Evolutionary conservation across 2,888 invertebrate genomes (phyloP).

Genomic region (Melieria picta): DNA sequence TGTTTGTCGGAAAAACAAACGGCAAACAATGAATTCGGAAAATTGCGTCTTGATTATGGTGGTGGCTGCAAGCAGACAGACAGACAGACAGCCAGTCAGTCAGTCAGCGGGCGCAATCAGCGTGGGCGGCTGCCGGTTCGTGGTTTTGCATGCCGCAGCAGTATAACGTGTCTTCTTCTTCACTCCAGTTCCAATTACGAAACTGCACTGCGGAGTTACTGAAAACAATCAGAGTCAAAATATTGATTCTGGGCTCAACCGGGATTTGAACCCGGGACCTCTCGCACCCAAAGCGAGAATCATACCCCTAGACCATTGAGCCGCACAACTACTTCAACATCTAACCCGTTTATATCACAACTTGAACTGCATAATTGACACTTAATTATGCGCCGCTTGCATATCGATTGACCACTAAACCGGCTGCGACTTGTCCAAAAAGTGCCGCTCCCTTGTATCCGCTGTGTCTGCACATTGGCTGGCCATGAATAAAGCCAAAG

Average conservation of each 20-base stretch:
- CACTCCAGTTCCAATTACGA: too few species aligned
- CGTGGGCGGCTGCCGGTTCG: too few species aligned
- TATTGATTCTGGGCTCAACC: conserved; percentile 67
- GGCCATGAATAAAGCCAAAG: neutral
- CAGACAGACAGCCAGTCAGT: neutral
- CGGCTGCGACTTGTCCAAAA: neutral
- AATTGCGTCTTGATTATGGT: conserved; percentile 49
- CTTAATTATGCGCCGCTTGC: too few species aligned
- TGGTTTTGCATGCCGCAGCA: too few species aligned
- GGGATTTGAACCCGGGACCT: conserved; percentile 74
- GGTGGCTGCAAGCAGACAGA: conserved; percentile 27
- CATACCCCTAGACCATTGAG: conserved; percentile 72
- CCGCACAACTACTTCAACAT: conserved; percentile 45
- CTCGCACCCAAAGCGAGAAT: conserved; percentile 73
- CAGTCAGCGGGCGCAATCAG: too few species aligned
- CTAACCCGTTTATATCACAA: neutral
- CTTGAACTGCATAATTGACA: neutral
- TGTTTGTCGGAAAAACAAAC: conserved; percentile 60
- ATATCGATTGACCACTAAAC: neutral
- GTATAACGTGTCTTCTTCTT: too few species aligned
- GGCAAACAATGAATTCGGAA: conserved; percentile 45
- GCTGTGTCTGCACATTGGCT: neutral
- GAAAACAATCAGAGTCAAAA: too few species aligned
- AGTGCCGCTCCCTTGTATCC: neutral
- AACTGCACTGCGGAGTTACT: too few species aligned